Evolutionary conservation across 2,888 invertebrate genomes (phyloP).

Genomic region (Dasypolia templi): DNA sequence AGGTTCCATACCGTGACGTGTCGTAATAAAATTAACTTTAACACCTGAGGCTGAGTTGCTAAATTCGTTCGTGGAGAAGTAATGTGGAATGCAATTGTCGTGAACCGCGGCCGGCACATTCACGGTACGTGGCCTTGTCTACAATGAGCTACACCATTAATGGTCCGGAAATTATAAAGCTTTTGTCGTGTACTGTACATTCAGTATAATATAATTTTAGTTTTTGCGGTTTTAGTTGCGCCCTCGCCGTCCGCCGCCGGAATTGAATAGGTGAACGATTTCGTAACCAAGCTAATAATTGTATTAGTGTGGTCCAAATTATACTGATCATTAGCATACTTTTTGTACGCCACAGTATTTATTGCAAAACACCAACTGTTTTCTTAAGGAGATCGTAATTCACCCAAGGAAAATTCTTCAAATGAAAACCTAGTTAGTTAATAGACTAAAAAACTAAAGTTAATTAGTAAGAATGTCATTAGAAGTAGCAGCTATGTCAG

Average conservation of each 20-base stretch:
- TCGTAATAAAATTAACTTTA: slow-evolving; percentile 79
- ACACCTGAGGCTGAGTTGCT: slow-evolving; percentile 76
- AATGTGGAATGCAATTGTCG: slow-evolving; percentile 86
- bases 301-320: slow-evolving; percentile 57
- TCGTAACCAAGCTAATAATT: slow-evolving; percentile 72
- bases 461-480: slow-evolving; percentile 49
- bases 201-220: slow-evolving; percentile 71
- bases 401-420: slow-evolving; percentile 11
- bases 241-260: slow-evolving; percentile 58
- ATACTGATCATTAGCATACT: slow-evolving; percentile 45
- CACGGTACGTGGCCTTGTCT: slow-evolving; percentile 83
- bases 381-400: slow-evolving; percentile 5
- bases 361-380: slow-evolving; percentile 12
- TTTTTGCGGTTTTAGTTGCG: slow-evolving; percentile 66
- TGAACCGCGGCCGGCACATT: slow-evolving; percentile 78
- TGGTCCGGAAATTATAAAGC: slow-evolving; percentile 86
- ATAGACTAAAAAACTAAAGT: slow-evolving; percentile 18
- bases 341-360: slow-evolving; percentile 14
- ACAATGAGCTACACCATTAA: slow-evolving; percentile 81
- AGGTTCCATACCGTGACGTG: slow-evolving; percentile 70
- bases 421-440: slow-evolving; percentile 20
- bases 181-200: slow-evolving; percentile 78
- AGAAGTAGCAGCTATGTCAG: slow-evolving; percentile 32
- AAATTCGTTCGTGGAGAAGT: slow-evolving; percentile 79
- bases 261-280: slow-evolving; percentile 76